Percentiles rank a stretch among this genome's conserved stretches.
Evolutionary conservation across 2,888 invertebrate genomes (phyloP).

Genomic region (Laothoe populi): DNA sequence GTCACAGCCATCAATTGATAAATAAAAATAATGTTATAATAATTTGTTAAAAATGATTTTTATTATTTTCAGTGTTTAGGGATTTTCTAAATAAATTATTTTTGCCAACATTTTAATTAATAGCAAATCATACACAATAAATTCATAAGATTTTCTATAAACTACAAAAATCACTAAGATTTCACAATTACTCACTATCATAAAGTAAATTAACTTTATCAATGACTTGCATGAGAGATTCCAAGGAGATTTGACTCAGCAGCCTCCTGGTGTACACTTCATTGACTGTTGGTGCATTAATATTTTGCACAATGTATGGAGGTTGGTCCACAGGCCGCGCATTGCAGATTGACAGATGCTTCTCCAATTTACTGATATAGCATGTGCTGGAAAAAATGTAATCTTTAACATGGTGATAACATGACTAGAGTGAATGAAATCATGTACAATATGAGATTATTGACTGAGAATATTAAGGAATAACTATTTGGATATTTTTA

Average conservation of each 20-base stretch:
- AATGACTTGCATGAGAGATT: slow-evolving; percentile 57
- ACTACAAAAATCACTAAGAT: not conserved
- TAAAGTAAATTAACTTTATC: slow-evolving; percentile 71
- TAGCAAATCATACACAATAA: no score
- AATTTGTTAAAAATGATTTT: no score
- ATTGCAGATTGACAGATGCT: slow-evolving; percentile 90
- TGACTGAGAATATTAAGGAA: no score
- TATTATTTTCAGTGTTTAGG: no score
- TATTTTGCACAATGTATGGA: slow-evolving; percentile 84
- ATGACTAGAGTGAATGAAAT: no score
- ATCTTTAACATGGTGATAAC: not conserved
- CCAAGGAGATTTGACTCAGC: slow-evolving; percentile 59
- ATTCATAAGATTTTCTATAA: no score
- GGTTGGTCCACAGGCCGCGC: slow-evolving; percentile 82
- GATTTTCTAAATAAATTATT: no score
- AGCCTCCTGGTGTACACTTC: slow-evolving; percentile 51
- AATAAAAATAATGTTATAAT: no score
- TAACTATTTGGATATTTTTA: no score
- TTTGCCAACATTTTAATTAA: no score
- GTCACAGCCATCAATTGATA: no score
- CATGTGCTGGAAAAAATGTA: slow-evolving; percentile 83
- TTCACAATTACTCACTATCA: slow-evolving; percentile 63
- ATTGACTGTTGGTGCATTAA: slow-evolving; percentile 55
- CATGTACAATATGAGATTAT: no score
- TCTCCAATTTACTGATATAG: slow-evolving; percentile 87